These are phyloP conservation scores for Acrocyrtus sp. DNA, from an alignment of 2,888 invertebrate genomes.

Conservation along the genomic window DNA sequence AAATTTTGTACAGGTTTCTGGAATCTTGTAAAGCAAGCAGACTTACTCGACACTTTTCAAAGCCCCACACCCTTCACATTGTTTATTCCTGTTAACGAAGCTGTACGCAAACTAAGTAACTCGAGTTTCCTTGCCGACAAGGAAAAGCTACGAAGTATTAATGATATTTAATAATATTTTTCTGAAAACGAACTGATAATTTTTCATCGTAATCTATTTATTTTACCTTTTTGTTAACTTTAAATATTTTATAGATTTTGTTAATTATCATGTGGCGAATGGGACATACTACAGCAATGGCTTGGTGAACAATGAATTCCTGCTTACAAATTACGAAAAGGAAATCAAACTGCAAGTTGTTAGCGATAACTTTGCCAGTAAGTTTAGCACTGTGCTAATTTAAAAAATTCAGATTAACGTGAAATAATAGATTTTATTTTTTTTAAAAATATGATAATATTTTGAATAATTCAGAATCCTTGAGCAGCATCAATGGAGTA, in stretches of 20 bases:
- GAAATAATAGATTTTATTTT: not conserved
- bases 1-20: constrained; percentile 52
- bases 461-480: constrained; percentile 56
- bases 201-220: too few relatives aligned
- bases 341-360: constrained; percentile 64
- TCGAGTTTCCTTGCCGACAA: constrained; percentile 32
- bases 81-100: constrained; percentile 59
- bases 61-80: constrained; percentile 56
- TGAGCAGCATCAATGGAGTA: constrained; percentile 62
- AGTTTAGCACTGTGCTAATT: constrained; percentile 43
- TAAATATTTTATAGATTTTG: constrained; percentile 58
- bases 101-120: constrained; percentile 47
- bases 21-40: constrained; percentile 48
- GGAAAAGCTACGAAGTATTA: constrained; percentile 56
- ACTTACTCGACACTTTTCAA: constrained; percentile 46
- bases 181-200: not conserved
- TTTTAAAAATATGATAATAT: not conserved
- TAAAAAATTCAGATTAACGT: not conserved
- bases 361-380: constrained; percentile 64
- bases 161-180: not conserved
- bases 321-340: constrained; percentile 64
- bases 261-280: constrained; percentile 65
- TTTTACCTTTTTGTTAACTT: not conserved
- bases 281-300: constrained; percentile 66
- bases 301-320: constrained; percentile 64